Evolutionary conservation across 2,113 vertebrate species (phyloP).

Genomic region (Sebastes fasciatus): DNA sequence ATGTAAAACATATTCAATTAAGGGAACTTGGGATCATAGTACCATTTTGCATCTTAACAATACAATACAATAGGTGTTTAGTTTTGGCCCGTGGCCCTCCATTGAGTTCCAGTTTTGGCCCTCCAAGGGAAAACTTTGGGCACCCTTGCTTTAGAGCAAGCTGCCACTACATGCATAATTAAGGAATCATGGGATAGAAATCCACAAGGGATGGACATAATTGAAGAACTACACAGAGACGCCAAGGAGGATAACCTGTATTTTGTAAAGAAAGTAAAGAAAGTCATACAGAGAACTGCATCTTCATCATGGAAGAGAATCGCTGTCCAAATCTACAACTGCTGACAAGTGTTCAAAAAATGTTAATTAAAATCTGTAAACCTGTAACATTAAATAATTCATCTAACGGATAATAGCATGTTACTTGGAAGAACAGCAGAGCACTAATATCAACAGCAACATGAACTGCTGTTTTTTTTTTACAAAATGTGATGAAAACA

Average conservation of each 20-base stretch:
- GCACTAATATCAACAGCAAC: conserved; percentile 10
- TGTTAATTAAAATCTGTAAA: conserved; percentile 10
- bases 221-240: not conserved
- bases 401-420: not conserved
- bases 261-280: not conserved
- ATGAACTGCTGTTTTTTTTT: not conserved
- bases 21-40: too few species aligned
- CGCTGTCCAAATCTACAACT: not conserved
- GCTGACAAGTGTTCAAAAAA: not conserved
- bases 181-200: not conserved
- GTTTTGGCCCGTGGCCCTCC: too few species aligned
- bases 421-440: conserved; percentile 10
- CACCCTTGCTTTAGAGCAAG: too few species aligned
- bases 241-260: conserved; percentile 1
- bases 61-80: too few species aligned
- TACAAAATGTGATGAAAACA: not conserved
- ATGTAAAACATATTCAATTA: too few species aligned
- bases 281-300: conserved; percentile 4
- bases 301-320: not conserved
- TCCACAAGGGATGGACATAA: not conserved
- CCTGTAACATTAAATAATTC: conserved; percentile 25
- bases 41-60: too few species aligned
- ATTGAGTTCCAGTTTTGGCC: too few species aligned
- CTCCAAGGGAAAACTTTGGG: too few species aligned
- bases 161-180: not conserved